Evolutionary conservation across 1,140 invertebrate species (phyloP).

Genomic region (Heliothis virescens): DNA sequence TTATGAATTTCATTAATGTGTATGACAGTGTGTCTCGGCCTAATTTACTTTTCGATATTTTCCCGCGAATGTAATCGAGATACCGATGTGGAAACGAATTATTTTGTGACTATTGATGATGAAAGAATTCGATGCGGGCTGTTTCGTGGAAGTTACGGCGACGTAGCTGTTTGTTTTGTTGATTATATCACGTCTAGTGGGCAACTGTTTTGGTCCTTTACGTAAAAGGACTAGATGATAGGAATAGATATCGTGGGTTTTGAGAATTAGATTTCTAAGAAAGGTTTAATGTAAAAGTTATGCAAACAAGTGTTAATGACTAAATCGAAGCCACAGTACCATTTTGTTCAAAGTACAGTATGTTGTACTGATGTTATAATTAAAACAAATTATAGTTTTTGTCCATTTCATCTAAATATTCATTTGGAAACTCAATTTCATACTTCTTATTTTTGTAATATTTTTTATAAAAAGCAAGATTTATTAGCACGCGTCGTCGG

Average conservation of each 20-base stretch:
- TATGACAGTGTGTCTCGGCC: constrained; percentile 37
- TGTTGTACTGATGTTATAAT: no score
- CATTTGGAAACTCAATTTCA: no score
- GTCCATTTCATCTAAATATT: no score
- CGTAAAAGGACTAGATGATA: not conserved
- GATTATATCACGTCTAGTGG: not conserved
- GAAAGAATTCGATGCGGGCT: not conserved
- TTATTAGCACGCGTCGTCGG: no score
- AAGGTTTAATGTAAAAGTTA: no score
- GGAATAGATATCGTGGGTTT: not conserved
- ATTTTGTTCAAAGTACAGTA: no score
- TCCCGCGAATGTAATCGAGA: constrained; percentile 31
- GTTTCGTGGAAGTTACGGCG: not conserved
- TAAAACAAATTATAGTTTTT: no score
- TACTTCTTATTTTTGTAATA: no score
- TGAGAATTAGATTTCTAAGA: not conserved
- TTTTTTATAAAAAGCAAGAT: no score
- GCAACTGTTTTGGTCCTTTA: constrained; percentile 2
- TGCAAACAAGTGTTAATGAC: no score
- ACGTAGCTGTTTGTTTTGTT: not conserved
- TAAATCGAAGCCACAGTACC: no score
- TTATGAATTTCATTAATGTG: constrained; percentile 69
- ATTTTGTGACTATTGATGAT: not conserved
- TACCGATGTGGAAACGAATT: constrained; percentile 20
- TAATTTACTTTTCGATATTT: constrained; percentile 49